Percentiles rank a stretch among this genome's conserved stretches.
phyloP scores from a whole-genome alignment of 2,888 invertebrate genomes.

The Drosophila testacea region DNA sequence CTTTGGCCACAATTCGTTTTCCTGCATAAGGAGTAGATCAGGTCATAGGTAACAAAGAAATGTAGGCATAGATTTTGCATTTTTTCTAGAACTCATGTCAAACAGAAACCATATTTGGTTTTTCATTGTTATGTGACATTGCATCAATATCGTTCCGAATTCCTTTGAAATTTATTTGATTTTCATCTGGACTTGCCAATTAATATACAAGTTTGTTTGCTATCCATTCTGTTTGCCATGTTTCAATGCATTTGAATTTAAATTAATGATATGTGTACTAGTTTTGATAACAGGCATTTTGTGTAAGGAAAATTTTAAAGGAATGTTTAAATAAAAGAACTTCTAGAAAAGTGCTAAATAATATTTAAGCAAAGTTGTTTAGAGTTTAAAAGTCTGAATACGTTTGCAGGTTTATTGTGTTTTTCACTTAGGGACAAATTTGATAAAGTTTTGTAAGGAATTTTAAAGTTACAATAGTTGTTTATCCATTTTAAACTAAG shows the following conservation, averaged over 20 bases:
- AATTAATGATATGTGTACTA: neutral
- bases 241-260: neutral
- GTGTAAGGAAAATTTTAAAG: too few species aligned
- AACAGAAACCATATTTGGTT: neutral
- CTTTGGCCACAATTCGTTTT: slow-evolving; percentile 4
- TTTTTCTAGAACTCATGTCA: neutral
- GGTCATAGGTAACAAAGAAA: slow-evolving; percentile 50
- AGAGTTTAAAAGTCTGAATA: too few species aligned
- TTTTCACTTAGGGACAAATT: too few species aligned
- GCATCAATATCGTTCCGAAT: neutral
- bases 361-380: too few species aligned
- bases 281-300: neutral
- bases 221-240: slow-evolving; percentile 2
- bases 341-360: too few species aligned
- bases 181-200: neutral
- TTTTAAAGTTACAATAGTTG: too few species aligned
- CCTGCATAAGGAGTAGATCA: slow-evolving; percentile 45
- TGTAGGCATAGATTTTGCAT: slow-evolving; percentile 1
- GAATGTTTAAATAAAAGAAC: too few species aligned
- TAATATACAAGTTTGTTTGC: slow-evolving; percentile 3
- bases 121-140: slow-evolving; percentile 14
- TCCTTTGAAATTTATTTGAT: slow-evolving; percentile 2
- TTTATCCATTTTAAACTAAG: too few species aligned
- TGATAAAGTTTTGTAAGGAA: too few species aligned
- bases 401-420: too few species aligned